Evolutionary conservation across 2,888 invertebrate genomes (phyloP), one percentile per base, ranked within the genome.

Genomic region (Cheiracanthium punctorium): DNA sequence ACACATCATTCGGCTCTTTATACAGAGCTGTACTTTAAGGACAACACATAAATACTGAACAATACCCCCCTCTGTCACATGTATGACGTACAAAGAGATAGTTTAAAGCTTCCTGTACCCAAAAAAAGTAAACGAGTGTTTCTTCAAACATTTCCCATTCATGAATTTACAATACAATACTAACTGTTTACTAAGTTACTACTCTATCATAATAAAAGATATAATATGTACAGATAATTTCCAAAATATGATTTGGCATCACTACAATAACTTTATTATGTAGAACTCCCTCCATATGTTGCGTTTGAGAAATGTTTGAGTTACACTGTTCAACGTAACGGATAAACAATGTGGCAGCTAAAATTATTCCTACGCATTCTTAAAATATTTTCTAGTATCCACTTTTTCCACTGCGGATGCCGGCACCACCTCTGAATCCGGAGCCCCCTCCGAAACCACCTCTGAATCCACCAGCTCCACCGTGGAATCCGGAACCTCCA

Each of bases 361-460:
- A 58, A 58, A 58, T 5, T 58, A 58, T 17, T 24, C 48, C 12
- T 24, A 20, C 8, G 24, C n/a, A n/a, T 58, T 24, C 7, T 58
- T 58, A 24, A n/a, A 32, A 67, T 65, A 32, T 1, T 37, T 1
- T 69, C 28, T 84, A 84, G 29, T 84, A 84, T 58, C 84, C 84
- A 37, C 77, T 77, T 41, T 84, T 84, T 14, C 37, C 37, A 28
- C 67, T 67, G 4, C 67, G 67, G 7, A 32, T 32, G 1, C 67
- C 67, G 20, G 67, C 67, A 20, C 67, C 67, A 67, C 67, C 67
- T 67, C 71, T 24, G 28, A 71, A 41, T 52, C 48, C 73, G 17
- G 20, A n/a, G 4, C 28, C 41, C 17, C 67, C 65, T 24, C 70
- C 65, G 28, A 30, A 65, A 10, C 41, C 71, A 29, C 76, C 67